These are phyloP conservation scores for Drosophila testacea DNA, from an alignment of 2,888 invertebrate genomes.

Conservation along the genomic window DNA sequence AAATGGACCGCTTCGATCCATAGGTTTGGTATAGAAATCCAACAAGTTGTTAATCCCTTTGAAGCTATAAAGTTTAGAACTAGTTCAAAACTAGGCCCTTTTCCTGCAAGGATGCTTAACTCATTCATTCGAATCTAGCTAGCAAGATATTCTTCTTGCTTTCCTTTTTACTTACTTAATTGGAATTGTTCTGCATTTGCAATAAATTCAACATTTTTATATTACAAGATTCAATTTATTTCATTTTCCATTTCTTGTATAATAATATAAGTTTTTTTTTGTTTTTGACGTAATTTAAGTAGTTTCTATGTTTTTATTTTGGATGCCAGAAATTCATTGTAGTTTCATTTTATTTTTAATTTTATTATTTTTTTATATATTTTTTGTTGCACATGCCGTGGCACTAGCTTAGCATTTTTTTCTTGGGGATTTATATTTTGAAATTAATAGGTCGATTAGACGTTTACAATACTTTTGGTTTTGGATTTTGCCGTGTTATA, in stretches of 20 bases:
- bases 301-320: conserved; percentile 68
- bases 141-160: neutral
- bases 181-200: neutral
- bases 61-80: too few relatives aligned
- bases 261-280: conserved; percentile 81
- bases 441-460: conserved; percentile 67
- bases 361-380: conserved; percentile 21
- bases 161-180: neutral
- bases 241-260: conserved; percentile 82
- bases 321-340: conserved; percentile 75
- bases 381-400: conserved; percentile 69
- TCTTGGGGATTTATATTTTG: conserved; percentile 51
- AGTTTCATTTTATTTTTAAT: conserved; percentile 50
- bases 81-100: too few relatives aligned
- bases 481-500: conserved; percentile 61
- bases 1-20: too few relatives aligned
- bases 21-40: too few relatives aligned
- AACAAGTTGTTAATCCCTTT: too few relatives aligned
- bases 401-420: conserved; percentile 58
- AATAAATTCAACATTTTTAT: conserved; percentile 61
- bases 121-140: too few relatives aligned
- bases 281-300: conserved; percentile 69
- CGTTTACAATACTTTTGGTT: conserved; percentile 67
- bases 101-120: too few relatives aligned
- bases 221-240: conserved; percentile 85